Evolutionary conservation across 1,140 invertebrate genomes (phyloP).

Genomic region (Diuraphis noxia): DNA sequence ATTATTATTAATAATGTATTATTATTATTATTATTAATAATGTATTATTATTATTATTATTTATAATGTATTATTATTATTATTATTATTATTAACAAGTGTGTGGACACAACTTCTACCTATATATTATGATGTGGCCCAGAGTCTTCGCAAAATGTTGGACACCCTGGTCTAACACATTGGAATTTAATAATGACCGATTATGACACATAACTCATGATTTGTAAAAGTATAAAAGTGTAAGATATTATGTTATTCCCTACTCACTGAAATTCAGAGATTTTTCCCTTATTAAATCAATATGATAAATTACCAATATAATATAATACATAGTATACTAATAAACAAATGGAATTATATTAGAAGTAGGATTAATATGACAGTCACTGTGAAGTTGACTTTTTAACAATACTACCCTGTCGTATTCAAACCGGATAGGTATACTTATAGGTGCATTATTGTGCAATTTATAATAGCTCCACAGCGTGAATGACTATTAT

Average conservation of each 20-base stretch:
- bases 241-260: neutral
- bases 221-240: neutral
- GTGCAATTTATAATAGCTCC: neutral
- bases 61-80: too few species aligned
- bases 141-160: too few species aligned
- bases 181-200: neutral
- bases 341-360: neutral
- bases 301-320: neutral
- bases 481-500: neutral
- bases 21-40: too few species aligned
- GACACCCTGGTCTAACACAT: too few species aligned
- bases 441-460: neutral
- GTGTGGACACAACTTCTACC: too few species aligned
- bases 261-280: neutral
- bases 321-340: neutral
- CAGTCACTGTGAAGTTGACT: constrained; percentile 2
- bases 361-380: neutral
- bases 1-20: too few species aligned
- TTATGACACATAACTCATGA: neutral
- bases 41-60: too few species aligned
- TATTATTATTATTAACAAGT: too few species aligned
- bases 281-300: neutral
- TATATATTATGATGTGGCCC: too few species aligned
- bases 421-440: too few species aligned
- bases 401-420: neutral